Evolutionary conservation across 2,113 vertebrate genomes (phyloP).

Genomic region (Gymnobelideus leadbeateri): DNA sequence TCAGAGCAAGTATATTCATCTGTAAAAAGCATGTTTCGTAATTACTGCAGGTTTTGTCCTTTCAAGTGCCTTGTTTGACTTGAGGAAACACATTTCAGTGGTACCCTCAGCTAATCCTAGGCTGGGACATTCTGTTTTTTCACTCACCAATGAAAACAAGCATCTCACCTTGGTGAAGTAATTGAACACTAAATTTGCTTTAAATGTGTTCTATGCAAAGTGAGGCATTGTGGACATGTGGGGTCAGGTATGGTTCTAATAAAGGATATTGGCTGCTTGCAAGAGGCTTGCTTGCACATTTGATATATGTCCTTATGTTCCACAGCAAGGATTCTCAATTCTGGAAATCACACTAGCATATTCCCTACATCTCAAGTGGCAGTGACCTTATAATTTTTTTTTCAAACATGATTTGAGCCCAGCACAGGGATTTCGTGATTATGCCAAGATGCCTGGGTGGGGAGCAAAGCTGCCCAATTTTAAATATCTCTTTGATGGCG

Average conservation of each 20-base stretch:
- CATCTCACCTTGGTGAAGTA: background rate
- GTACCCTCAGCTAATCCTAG: background rate
- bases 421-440: background rate
- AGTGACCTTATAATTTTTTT: background rate
- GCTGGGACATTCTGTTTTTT: conserved; percentile 31
- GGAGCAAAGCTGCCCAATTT: background rate
- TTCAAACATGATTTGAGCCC: background rate
- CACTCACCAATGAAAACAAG: conserved; percentile 19
- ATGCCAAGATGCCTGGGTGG: background rate
- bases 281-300: background rate
- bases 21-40: conserved; percentile 16
- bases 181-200: background rate
- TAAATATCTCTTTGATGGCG: background rate
- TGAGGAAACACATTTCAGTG: background rate
- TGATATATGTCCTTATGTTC: background rate
- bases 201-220: conserved; percentile 10
- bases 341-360: background rate
- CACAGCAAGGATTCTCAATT: background rate
- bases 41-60: background rate
- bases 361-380: background rate
- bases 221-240: conserved; percentile 6
- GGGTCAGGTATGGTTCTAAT: conserved; percentile 3
- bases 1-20: conserved; percentile 1
- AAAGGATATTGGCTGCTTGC: background rate
- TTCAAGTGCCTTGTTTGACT: background rate